Percentiles rank a stretch among this genome's conserved stretches.
Conservation (phyloP, 2,113 vertebrate genomes). For the Rhagologus leucostigma region DNA sequence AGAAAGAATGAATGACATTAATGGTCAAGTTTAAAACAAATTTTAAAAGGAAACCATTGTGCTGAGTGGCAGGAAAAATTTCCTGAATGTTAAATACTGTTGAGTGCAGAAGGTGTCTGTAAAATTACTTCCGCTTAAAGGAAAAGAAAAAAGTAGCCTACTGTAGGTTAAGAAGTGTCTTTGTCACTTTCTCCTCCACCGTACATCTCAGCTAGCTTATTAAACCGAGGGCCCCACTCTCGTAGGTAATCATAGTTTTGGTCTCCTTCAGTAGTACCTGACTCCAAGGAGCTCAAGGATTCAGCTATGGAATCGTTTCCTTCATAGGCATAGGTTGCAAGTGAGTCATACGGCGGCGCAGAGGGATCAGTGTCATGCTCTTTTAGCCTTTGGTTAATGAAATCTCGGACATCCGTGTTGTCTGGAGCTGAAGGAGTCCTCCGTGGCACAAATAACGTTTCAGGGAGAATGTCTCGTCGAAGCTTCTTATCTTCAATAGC, state of each 20-base stretch:
- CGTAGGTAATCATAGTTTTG: constrained; percentile 96
- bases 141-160: constrained; percentile 10
- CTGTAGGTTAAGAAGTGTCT: constrained; percentile 79
- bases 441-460: constrained; percentile 87
- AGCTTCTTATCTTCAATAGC: constrained; percentile 92
- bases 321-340: constrained; percentile 96
- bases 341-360: constrained; percentile 93
- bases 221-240: constrained; percentile 94
- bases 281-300: constrained; percentile 94
- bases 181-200: constrained; percentile 90
- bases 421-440: constrained; percentile 90
- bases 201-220: constrained; percentile 97
- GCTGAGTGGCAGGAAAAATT: constrained; percentile 73
- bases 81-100: constrained; percentile 72
- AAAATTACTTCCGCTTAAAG: constrained; percentile 51
- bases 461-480: constrained; percentile 91
- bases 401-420: constrained; percentile 92
- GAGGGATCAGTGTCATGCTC: constrained; percentile 92
- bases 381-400: constrained; percentile 90
- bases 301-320: constrained; percentile 91
- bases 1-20: constrained; percentile 74
- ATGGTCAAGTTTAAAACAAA: constrained; percentile 61
- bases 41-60: constrained; percentile 63
- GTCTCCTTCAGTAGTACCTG: constrained; percentile 88
- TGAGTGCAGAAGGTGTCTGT: constrained; percentile 62